phyloP scores from a whole-genome alignment of 2,113 vertebrate genomes.

The Vulpes ferrilata region DNA sequence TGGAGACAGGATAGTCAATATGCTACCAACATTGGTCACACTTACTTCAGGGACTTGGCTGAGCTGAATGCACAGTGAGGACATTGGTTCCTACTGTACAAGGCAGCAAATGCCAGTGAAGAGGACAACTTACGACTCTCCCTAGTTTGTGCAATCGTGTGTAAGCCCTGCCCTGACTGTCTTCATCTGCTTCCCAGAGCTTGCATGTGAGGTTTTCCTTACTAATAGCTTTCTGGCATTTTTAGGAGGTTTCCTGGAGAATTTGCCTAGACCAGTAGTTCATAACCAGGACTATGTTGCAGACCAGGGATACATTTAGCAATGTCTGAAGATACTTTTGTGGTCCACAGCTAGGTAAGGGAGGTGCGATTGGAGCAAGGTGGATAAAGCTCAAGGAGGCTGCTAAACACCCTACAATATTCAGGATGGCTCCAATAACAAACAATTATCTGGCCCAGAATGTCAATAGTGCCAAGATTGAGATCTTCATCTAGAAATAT shows the following conservation, averaged over 20 bases:
- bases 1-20: not conserved
- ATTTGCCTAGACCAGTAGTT: not conserved
- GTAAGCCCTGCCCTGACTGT: not conserved
- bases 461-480: not conserved
- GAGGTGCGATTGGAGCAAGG: not conserved
- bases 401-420: not conserved
- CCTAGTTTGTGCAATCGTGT: not conserved
- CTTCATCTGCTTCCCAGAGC: not conserved
- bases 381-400: not conserved
- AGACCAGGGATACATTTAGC: not conserved
- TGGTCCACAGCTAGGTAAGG: not conserved
- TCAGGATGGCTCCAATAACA: not conserved
- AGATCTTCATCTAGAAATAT: not conserved
- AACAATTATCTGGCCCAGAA: not conserved
- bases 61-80: not conserved
- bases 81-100: not conserved
- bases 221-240: not conserved
- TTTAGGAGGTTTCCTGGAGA: not conserved
- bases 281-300: not conserved
- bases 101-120: not conserved
- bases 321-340: not conserved
- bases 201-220: not conserved
- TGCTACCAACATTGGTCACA: not conserved
- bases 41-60: not conserved
- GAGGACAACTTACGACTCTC: not conserved